A percentile compares a stretch with the other conserved stretches of the same genome.
Evolutionary conservation across 1,140 invertebrate species (phyloP).

Genomic region (Micrasema minimum): DNA sequence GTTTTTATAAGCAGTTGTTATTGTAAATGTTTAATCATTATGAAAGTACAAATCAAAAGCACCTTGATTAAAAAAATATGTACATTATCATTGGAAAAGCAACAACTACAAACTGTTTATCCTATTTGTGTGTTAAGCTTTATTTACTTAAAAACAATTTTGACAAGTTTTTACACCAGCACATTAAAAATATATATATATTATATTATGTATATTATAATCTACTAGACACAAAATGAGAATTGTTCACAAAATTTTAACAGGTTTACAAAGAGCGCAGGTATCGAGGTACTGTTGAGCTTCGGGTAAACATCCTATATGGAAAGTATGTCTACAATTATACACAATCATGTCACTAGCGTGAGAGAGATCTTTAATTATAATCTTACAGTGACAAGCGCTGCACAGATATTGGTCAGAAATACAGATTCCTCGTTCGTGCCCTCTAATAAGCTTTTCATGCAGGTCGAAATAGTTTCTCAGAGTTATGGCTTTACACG

Average conservation of each 20-base stretch:
- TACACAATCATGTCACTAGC: slow-evolving; percentile 82
- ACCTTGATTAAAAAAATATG: too few species aligned
- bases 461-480: slow-evolving; percentile 92
- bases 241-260: slow-evolving; percentile 59
- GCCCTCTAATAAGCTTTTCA: slow-evolving; percentile 79
- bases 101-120: too few species aligned
- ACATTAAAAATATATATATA: too few species aligned
- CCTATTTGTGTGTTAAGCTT: too few species aligned
- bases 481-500: slow-evolving; percentile 88
- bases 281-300: slow-evolving; percentile 60
- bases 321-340: slow-evolving; percentile 91
- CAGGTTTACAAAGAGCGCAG: slow-evolving; percentile 72
- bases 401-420: slow-evolving; percentile 79
- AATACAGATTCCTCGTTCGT: slow-evolving; percentile 80
- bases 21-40: too few species aligned
- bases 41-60: too few species aligned
- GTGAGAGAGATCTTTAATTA: slow-evolving; percentile 73
- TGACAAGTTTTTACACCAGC: too few species aligned
- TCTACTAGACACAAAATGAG: too few species aligned
- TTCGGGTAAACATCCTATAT: slow-evolving; percentile 81
- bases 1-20: too few species aligned
- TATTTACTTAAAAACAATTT: too few species aligned
- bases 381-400: slow-evolving; percentile 78
- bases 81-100: too few species aligned
- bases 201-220: too few species aligned